Evolutionary conservation across 1,140 invertebrate genomes (phyloP).

Genomic region (Dreissena rostriformis): DNA sequence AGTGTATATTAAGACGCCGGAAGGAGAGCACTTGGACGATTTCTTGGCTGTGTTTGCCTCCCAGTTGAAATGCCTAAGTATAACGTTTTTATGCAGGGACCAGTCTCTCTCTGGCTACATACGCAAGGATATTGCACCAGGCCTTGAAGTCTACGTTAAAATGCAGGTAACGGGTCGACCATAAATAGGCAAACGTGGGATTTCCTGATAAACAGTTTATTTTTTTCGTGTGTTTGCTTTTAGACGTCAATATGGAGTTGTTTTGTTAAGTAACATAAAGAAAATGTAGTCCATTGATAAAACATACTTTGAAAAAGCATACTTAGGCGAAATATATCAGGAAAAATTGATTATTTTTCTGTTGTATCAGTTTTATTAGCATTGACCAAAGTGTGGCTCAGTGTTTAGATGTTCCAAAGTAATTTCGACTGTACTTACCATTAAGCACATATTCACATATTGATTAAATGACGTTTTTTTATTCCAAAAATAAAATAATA

Average conservation of each 20-base stretch:
- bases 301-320: no score
- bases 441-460: background rate
- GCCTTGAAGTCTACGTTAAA: conserved; percentile 8
- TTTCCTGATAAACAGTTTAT: no score
- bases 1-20: conserved; percentile 3
- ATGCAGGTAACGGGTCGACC: background rate
- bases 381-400: background rate
- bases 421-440: no score
- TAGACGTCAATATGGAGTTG: no score
- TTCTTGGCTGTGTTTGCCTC: conserved; percentile 13
- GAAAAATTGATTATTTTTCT: no score
- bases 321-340: no score
- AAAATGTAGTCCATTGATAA: no score
- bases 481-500: background rate
- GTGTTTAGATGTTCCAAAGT: background rate
- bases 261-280: no score
- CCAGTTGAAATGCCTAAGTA: background rate
- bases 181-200: background rate
- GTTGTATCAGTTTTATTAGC: background rate
- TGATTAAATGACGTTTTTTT: background rate
- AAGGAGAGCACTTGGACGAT: conserved; percentile 9
- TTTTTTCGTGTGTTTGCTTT: no score
- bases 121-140: background rate
- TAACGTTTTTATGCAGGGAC: background rate
- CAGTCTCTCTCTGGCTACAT: conserved; percentile 5